A percentile compares a stretch with the other conserved stretches of the same genome.
Evolutionary conservation across 2,797 vertebrate species (phyloP).

Genomic region (Melanotaenia boesemani): DNA sequence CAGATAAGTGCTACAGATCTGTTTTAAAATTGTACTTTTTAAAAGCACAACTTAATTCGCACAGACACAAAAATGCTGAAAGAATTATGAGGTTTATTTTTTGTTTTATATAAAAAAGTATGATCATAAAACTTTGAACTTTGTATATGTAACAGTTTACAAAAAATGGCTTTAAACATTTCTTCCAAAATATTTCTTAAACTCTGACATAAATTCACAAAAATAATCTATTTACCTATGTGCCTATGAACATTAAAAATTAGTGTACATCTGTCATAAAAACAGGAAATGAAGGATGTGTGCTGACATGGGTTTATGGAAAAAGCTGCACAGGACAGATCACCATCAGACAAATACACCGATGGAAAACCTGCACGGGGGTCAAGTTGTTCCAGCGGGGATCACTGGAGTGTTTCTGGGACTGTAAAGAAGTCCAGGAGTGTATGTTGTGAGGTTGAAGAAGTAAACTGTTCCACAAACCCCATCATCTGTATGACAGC

Average conservation of each 20-base stretch:
- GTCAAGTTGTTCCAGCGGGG: conserved; percentile 37
- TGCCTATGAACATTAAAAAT: conserved; percentile 93
- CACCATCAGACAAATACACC: conserved; percentile 36
- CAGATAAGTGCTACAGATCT: too few relatives aligned
- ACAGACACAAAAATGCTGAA: neutral
- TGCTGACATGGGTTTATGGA: conserved; percentile 78
- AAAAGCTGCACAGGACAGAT: conserved; percentile 78
- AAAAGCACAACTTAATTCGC: neutral
- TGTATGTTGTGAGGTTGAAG: conserved; percentile 35
- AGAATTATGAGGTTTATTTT: conserved; percentile 65
- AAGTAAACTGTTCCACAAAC: neutral
- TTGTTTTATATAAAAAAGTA: conserved; percentile 84
- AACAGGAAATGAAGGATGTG: conserved; percentile 65
- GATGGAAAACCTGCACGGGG: conserved; percentile 36
- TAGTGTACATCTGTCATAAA: conserved; percentile 89
- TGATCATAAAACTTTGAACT: conserved; percentile 89
- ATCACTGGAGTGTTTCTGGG: conserved; percentile 60
- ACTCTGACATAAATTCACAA: conserved; percentile 95
- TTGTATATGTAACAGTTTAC: conserved; percentile 90
- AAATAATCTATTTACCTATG: conserved; percentile 89
- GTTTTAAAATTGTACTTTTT: neutral
- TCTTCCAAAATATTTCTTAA: conserved; percentile 90
- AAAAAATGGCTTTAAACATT: conserved; percentile 90
- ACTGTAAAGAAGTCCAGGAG: neutral
- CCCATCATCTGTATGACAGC: conserved; percentile 15